These are phyloP conservation scores for Cygnus atratus DNA, from an alignment of 2,113 vertebrate genomes.

Conservation along the genomic window DNA sequence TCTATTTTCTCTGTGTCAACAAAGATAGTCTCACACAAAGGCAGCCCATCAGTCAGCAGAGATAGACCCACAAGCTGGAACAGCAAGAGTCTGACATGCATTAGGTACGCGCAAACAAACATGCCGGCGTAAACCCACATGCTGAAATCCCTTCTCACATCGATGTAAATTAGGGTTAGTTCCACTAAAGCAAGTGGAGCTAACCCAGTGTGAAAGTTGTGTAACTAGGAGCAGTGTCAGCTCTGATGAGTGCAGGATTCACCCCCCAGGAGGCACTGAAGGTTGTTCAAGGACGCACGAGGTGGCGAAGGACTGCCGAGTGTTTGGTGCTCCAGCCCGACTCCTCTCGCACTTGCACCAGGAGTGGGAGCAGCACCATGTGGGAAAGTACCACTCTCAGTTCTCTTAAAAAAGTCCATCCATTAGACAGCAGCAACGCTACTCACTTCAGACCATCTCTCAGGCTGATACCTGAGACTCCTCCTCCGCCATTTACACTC, in stretches of 20 bases:
- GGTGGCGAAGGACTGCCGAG: neutral
- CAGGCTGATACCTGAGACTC: neutral
- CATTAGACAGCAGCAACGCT: neutral
- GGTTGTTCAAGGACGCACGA: neutral
- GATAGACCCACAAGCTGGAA: neutral
- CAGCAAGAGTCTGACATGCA: neutral
- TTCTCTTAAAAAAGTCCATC: neutral
- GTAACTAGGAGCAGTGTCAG: neutral
- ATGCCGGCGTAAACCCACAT: neutral
- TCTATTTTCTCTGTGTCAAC: slow-evolving; percentile 2
- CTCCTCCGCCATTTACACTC: neutral
- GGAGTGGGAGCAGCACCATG: neutral
- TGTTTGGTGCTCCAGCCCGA: neutral
- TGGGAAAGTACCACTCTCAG: neutral
- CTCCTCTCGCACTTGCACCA: fast-evolving
- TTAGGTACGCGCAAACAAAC: neutral
- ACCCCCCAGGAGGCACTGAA: neutral
- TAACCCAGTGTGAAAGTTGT: neutral
- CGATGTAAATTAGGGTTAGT: neutral
- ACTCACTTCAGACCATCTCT: neutral
- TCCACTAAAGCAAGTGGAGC: neutral
- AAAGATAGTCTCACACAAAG: neutral
- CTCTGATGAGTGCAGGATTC: neutral
- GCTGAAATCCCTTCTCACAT: neutral
- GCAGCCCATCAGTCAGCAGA: slow-evolving; percentile 15